phyloP scores from a whole-genome alignment of 1,140 invertebrate genomes.

The Tetramorium simillimum region DNA sequence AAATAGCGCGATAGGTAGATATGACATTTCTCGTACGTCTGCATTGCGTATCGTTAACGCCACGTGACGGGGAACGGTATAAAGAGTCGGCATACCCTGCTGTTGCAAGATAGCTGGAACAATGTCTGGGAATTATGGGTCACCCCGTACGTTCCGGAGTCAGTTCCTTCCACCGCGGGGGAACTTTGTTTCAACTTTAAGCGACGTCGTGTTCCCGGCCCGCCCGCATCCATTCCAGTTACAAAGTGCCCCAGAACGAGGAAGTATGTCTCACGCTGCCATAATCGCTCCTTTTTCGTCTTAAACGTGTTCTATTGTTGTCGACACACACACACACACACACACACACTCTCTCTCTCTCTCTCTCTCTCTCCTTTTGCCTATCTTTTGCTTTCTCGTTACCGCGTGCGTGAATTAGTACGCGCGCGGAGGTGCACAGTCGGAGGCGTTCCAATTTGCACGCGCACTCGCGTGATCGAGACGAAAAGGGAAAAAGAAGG shows the following conservation, averaged over 20 bases:
- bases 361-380: constrained; percentile 22
- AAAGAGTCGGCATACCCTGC: constrained; percentile 22
- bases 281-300: constrained; percentile 70
- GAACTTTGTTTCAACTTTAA: constrained; percentile 75
- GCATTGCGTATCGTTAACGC: neutral
- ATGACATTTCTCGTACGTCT: neutral
- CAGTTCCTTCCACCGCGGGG: constrained; percentile 38
- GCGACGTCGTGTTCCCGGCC: constrained; percentile 69
- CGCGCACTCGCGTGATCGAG: neutral
- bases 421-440: neutral
- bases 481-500: neutral
- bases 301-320: constrained; percentile 66
- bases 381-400: neutral
- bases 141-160: constrained; percentile 51
- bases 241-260: constrained; percentile 69
- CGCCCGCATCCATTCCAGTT: constrained; percentile 72
- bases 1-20: neutral
- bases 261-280: constrained; percentile 62
- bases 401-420: constrained; percentile 32
- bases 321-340: neutral
- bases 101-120: constrained; percentile 25
- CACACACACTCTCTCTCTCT: too few relatives aligned
- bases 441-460: constrained; percentile 5
- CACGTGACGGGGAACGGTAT: neutral
- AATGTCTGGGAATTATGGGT: constrained; percentile 57